These are phyloP conservation scores for Cygnus olor DNA, from an alignment of 2,797 vertebrate genomes.

Conservation along the genomic window DNA sequence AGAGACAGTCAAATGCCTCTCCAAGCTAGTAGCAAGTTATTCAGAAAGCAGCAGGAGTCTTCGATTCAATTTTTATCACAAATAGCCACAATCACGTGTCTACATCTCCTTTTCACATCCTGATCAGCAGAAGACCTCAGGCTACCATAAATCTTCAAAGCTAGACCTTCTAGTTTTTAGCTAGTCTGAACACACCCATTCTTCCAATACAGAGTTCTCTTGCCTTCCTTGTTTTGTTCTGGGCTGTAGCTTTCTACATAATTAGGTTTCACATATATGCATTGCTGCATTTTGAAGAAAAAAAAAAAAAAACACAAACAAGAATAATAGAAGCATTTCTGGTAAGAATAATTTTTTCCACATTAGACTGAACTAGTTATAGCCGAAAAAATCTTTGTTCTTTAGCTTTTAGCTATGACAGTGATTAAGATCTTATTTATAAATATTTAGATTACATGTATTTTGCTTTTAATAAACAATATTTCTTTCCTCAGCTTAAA, in stretches of 20 bases:
- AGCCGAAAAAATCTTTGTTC: neutral
- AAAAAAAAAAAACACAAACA: neutral
- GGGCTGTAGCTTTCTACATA: neutral
- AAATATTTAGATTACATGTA: neutral
- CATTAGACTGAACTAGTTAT: neutral
- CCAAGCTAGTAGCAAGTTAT: neutral
- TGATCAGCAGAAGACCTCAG: neutral
- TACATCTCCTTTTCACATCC: neutral
- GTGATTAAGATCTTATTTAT: neutral
- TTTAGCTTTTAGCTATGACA: neutral
- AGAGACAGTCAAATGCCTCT: neutral
- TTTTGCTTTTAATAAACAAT: slow-evolving; percentile 12
- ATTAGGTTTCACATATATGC: neutral
- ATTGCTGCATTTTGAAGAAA: neutral
- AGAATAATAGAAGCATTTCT: slow-evolving; percentile 7
- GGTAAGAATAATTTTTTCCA: neutral
- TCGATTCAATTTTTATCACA: neutral
- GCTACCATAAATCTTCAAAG: neutral
- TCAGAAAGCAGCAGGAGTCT: neutral
- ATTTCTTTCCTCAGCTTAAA: slow-evolving; percentile 22
- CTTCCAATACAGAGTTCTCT: neutral
- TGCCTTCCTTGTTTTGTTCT: neutral
- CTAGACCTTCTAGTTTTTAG: neutral
- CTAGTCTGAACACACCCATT: neutral
- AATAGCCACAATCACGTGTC: neutral